Percentiles rank a stretch among this genome's conserved stretches.
phyloP scores from a whole-genome alignment of 2,888 invertebrate genomes.

The Conops quadrifasciatus region DNA sequence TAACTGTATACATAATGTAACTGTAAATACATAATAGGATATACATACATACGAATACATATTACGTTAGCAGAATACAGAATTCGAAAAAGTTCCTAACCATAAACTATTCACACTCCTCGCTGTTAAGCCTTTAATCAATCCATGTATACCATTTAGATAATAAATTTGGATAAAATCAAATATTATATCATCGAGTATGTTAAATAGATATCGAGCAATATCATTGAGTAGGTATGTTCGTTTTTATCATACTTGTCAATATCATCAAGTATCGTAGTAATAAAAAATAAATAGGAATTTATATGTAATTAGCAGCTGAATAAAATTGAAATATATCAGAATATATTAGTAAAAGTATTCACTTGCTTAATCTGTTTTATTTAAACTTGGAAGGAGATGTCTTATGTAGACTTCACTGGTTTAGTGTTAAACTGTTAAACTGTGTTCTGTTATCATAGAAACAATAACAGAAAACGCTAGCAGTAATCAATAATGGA shows the following conservation, averaged over 20 bases:
- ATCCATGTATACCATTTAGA: slow-evolving; percentile 8
- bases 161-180: background rate
- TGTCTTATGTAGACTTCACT: too few species aligned
- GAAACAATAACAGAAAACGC: too few species aligned
- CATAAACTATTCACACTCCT: background rate
- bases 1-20: too few species aligned
- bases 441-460: too few species aligned
- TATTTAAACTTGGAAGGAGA: too few species aligned
- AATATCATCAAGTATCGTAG: slow-evolving; percentile 44
- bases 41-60: too few species aligned
- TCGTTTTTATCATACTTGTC: slow-evolving; percentile 52
- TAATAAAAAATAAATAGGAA: background rate
- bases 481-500: too few species aligned
- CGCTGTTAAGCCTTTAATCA: background rate
- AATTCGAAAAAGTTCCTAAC: slow-evolving; percentile 22
- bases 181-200: background rate
- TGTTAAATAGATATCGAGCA: background rate
- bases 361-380: too few species aligned
- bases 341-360: background rate
- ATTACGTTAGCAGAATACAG: slow-evolving; percentile 11
- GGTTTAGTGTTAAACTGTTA: too few species aligned
- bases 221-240: slow-evolving; percentile 30
- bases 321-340: slow-evolving; percentile 11
- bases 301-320: slow-evolving; percentile 9
- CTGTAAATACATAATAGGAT: slow-evolving; percentile 1